Evolutionary conservation across 2,797 vertebrate species (phyloP), one percentile per base, ranked within the genome.

Genomic region (Smutsia gigantea): DNA sequence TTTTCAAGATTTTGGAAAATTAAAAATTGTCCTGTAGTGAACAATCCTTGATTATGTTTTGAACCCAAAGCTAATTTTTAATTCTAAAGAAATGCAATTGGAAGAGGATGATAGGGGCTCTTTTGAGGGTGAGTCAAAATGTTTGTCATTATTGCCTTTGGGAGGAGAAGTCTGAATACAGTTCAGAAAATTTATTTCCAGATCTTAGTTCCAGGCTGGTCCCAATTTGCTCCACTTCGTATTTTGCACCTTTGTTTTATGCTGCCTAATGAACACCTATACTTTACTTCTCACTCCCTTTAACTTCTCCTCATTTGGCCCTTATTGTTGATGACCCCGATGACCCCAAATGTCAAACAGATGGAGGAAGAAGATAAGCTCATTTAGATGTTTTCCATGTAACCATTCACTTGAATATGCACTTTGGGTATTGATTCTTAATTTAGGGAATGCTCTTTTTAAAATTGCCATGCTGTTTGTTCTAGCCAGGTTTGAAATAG

Each of bases 21-120:
- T 95, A 7, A 42, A 89, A 93, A 69, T 87, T 81, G 51, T 89
- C 68, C 72, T 77, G 1, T 34, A 81, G 53, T 34, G 91, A 89
- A 85, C 83, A 91, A 86, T 71, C 69, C 29, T 93, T 94, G 85
- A 86, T 94, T 97, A 46, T 53, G 7, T 66, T 95, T 96, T 63
- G 77, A 93, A 81, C 86, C 42, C 74, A 93, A 96, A 90, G 29
- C 55, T 3, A 94, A 42, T 31, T 93, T 83, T 89, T 91, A 78
- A 74, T 94, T 74, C 55, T 86, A 93, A 78, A 91, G 92, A 92
- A 93, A 82, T 89, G 72, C 51, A 64, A 21, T 11, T 96, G 91
- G 96, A 96, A 82, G 49, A 84, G 31, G 77, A 85, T 94, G 59
- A 94, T 53, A 92, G 46, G 57, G 37, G 3, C 37, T 88, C 5